These are phyloP conservation scores for Callocephalon fimbriatum DNA, from an alignment of 2,113 vertebrate genomes.

Conservation along the genomic window DNA sequence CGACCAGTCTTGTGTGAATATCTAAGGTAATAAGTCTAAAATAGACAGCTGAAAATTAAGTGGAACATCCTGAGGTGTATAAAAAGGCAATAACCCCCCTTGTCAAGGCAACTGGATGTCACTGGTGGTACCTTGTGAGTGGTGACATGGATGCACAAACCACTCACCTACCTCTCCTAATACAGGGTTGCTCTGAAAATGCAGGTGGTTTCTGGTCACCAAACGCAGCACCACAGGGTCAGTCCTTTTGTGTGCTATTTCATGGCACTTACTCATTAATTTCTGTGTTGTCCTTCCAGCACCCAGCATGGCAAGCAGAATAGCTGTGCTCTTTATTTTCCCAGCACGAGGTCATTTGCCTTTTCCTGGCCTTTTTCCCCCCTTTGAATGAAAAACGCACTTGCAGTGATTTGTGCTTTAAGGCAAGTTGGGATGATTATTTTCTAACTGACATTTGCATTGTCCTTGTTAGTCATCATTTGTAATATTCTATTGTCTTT, in stretches of 20 bases:
- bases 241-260: background rate
- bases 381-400: background rate
- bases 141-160: background rate
- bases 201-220: background rate
- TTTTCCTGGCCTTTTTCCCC: background rate
- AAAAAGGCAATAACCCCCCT: background rate
- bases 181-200: background rate
- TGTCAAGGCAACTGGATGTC: background rate
- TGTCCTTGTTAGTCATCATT: conserved; percentile 12
- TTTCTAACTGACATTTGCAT: conserved; percentile 37
- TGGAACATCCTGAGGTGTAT: too few species aligned
- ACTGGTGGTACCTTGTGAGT: background rate
- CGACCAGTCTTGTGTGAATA: background rate
- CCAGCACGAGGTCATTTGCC: background rate
- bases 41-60: background rate
- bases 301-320: background rate
- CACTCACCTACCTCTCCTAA: background rate
- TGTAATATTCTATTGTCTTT: background rate
- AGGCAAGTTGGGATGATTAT: background rate
- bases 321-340: background rate
- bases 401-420: background rate
- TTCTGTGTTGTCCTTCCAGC: background rate
- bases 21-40: background rate
- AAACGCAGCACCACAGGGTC: background rate
- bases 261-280: background rate